phyloP scores from a whole-genome alignment of 1,140 invertebrate genomes.

The Campoletis sonorensis region DNA sequence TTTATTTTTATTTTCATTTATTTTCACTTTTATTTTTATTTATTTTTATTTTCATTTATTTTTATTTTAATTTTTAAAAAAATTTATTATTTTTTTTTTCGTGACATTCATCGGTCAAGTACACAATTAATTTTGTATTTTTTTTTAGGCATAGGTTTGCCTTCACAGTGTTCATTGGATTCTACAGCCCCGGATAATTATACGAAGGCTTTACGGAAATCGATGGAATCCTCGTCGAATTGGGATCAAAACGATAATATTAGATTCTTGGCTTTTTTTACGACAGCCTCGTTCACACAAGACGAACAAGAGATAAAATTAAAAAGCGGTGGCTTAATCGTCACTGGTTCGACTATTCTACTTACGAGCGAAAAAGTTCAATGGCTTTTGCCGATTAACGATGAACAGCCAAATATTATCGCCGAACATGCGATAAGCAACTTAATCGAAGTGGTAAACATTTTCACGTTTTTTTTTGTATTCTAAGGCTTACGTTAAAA shows the following conservation, averaged over 20 bases:
- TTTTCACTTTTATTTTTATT: too few relatives aligned
- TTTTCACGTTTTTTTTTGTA: conserved; percentile 34
- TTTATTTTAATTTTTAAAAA: too few relatives aligned
- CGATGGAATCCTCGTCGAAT: conserved; percentile 59
- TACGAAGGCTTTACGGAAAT: conserved; percentile 60
- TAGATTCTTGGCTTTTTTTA: conserved; percentile 73
- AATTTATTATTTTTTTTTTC: too few relatives aligned
- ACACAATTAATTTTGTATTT: neutral
- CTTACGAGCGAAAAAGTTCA: conserved; percentile 71
- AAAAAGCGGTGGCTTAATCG: conserved; percentile 66
- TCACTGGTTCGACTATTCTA: conserved; percentile 66
- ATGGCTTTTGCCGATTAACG: conserved; percentile 69
- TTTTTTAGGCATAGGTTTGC: neutral
- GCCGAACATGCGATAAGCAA: conserved; percentile 76
- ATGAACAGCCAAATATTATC: conserved; percentile 60
- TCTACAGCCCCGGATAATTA: conserved; percentile 69
- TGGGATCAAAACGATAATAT: conserved; percentile 66
- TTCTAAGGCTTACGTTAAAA: neutral
- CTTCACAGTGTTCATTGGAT: conserved; percentile 69
- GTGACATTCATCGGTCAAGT: too few relatives aligned
- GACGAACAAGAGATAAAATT: conserved; percentile 64
- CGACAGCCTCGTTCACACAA: conserved; percentile 67
- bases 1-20: too few relatives aligned
- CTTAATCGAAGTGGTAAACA: conserved; percentile 76
- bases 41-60: too few relatives aligned